Evolutionary conservation across 2,888 invertebrate species (phyloP).

Genomic region (Tolmerus cingulatus): DNA sequence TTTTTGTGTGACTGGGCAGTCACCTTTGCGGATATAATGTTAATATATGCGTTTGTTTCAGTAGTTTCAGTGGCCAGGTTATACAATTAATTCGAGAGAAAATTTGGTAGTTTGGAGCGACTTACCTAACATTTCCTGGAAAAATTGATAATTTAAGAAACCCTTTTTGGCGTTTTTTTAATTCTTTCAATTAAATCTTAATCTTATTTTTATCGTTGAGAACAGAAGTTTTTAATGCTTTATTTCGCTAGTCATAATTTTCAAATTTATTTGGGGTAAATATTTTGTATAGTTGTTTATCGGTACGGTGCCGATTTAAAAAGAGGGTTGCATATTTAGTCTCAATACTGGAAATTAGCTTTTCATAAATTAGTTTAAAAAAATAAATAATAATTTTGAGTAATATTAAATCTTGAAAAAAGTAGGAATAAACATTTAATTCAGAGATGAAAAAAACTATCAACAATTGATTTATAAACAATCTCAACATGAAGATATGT

Average conservation of each 20-base stretch:
- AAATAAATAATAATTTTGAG: too few species aligned
- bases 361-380: too few species aligned
- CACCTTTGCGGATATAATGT: not conserved
- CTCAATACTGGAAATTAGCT: not conserved
- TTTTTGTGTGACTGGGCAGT: not conserved
- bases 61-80: not conserved
- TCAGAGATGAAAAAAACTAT: too few species aligned
- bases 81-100: not conserved
- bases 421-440: too few species aligned
- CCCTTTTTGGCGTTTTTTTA: not conserved
- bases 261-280: not conserved
- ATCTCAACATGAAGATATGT: too few species aligned
- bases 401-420: too few species aligned
- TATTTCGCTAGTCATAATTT: not conserved
- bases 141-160: not conserved
- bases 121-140: not conserved
- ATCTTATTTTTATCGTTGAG: not conserved
- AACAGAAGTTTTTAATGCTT: not conserved
- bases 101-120: not conserved
- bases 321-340: not conserved
- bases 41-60: not conserved
- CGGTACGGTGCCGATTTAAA: not conserved
- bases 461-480: too few species aligned
- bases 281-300: not conserved
- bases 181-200: not conserved